Conservation (phyloP, 2,797 vertebrate species). For the Hemibagrus guttatus region DNA sequence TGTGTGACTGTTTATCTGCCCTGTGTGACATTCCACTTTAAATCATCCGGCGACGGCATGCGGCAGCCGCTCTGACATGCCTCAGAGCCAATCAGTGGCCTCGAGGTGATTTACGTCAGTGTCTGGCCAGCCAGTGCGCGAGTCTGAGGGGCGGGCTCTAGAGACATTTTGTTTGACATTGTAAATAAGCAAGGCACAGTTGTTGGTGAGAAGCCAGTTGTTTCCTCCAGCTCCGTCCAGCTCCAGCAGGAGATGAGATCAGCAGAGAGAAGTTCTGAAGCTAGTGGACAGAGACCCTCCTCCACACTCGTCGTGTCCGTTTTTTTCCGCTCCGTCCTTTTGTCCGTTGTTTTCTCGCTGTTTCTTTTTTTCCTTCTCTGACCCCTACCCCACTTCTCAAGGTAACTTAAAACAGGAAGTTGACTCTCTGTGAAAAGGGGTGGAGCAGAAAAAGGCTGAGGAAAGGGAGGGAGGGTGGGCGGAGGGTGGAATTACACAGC, state of each 20-base stretch:
- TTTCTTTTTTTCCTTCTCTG: constrained; percentile 75
- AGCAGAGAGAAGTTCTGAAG: constrained; percentile 66
- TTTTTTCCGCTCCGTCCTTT: constrained; percentile 70
- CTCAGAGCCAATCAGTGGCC: constrained; percentile 64
- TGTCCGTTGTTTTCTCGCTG: constrained; percentile 54
- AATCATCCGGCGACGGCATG: constrained; percentile 82
- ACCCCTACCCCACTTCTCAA: constrained; percentile 99
- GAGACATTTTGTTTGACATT: constrained; percentile 87
- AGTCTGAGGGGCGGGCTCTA: constrained; percentile 68
- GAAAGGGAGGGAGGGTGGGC: constrained; percentile 32
- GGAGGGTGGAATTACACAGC: constrained; percentile 68
- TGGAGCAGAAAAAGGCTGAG: constrained; percentile 67
- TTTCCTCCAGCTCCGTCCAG: constrained; percentile 68
- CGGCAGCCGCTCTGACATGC: constrained; percentile 70
- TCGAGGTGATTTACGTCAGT: constrained; percentile 67
- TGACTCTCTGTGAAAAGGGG: constrained; percentile 79
- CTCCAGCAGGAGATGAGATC: constrained; percentile 60
- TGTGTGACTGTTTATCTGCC: constrained; percentile 71
- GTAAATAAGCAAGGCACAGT: constrained; percentile 85
- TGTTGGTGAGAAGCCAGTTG: constrained; percentile 78
- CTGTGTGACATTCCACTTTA: constrained; percentile 79
- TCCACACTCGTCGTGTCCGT: constrained; percentile 43
- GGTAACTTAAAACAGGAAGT: constrained; percentile 99
- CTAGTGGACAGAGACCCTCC: constrained; percentile 58
- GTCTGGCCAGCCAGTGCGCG: constrained; percentile 62